Conservation (phyloP, 2,113 vertebrate species). For the Prietella phreatophila region DNA sequence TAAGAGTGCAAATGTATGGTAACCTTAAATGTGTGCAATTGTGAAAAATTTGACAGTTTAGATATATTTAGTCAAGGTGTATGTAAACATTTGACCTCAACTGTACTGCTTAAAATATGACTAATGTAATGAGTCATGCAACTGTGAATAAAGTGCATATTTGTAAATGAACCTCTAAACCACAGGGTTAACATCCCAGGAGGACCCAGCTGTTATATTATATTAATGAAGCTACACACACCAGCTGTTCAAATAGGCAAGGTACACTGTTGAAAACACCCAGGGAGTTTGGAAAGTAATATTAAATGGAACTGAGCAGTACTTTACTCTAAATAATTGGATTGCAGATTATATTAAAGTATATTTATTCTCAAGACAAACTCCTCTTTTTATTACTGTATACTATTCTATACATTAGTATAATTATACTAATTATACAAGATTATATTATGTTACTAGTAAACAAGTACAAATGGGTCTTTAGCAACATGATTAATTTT, state of each 20-base stretch:
- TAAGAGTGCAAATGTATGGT: not conserved
- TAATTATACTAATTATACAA: too few species aligned
- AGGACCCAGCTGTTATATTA: conserved; percentile 37
- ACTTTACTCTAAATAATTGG: not conserved
- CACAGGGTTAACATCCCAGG: conserved; percentile 14
- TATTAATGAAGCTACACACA: not conserved
- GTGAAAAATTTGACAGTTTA: not conserved
- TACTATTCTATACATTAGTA: too few species aligned
- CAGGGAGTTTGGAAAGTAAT: not conserved
- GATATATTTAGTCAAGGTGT: not conserved
- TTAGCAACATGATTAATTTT: not conserved
- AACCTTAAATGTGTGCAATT: not conserved
- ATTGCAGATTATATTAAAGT: not conserved
- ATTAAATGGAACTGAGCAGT: not conserved
- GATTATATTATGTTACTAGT: too few species aligned
- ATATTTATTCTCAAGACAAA: not conserved
- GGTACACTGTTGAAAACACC: not conserved
- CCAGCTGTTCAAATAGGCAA: conserved; percentile 28
- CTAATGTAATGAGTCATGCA: conserved; percentile 7
- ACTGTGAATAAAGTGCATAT: conserved; percentile 51
- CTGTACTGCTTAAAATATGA: conserved; percentile 1
- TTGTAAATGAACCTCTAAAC: conserved; percentile 55
- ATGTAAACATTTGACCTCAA: not conserved
- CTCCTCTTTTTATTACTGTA: not conserved
- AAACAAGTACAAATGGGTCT: not conserved